These are phyloP conservation scores for Caerostris extrusa DNA, from an alignment of 1,140 invertebrate species.

Conservation along the genomic window DNA sequence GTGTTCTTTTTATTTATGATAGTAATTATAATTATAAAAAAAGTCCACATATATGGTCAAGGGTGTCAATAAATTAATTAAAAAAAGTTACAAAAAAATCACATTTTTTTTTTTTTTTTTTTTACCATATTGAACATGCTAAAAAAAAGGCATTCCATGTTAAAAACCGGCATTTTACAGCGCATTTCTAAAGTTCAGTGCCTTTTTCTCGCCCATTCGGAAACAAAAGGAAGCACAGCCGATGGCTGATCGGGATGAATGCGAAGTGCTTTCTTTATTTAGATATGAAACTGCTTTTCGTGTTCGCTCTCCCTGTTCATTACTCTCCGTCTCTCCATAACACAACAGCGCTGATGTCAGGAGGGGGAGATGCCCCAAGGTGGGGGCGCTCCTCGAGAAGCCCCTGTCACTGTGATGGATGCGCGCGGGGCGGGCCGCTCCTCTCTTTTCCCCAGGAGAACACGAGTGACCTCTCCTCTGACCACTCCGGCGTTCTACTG, in stretches of 20 bases:
- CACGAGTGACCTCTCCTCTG: constrained; percentile 19
- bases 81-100: too few species aligned
- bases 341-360: constrained; percentile 28
- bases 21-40: too few species aligned
- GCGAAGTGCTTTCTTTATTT: constrained; percentile 20
- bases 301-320: constrained; percentile 4
- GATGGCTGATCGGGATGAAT: neutral
- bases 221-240: neutral
- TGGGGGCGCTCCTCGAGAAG: neutral
- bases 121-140: too few species aligned
- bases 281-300: constrained; percentile 52
- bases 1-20: too few species aligned
- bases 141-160: too few species aligned
- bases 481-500: neutral
- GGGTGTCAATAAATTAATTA: too few species aligned
- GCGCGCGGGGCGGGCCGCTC: neutral
- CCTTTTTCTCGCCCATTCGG: too few species aligned
- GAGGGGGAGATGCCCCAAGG: constrained; percentile 16
- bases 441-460: constrained; percentile 5
- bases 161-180: too few species aligned
- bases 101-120: too few species aligned
- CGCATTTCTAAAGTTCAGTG: too few species aligned
- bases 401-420: constrained; percentile 23
- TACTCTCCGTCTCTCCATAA: constrained; percentile 44
- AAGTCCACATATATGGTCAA: too few species aligned